These are phyloP conservation scores for Stercorarius parasiticus DNA, from an alignment of 2,113 vertebrate species.

Conservation along the genomic window DNA sequence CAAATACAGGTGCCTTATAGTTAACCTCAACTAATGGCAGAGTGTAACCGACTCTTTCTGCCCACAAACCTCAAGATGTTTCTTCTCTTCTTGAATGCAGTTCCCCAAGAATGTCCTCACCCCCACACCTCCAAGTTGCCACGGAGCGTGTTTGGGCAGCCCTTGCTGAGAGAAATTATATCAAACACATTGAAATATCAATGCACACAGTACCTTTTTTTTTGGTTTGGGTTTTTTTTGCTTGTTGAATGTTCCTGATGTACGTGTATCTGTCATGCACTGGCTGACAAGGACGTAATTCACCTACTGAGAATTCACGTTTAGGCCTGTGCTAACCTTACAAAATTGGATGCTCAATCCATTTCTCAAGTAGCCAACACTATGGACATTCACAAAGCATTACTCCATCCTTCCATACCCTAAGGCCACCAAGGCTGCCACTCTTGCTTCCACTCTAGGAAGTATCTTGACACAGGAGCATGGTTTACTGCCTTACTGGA, in stretches of 20 bases:
- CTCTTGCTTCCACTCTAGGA: not conserved
- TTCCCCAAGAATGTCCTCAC: not conserved
- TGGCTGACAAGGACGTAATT: not conserved
- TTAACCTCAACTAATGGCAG: not conserved
- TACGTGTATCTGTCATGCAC: not conserved
- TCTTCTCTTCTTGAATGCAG: not conserved
- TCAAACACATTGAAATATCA: not conserved
- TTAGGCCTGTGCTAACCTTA: not conserved
- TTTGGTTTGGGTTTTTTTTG: too few species aligned
- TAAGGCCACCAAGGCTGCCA: not conserved
- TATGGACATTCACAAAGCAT: not conserved
- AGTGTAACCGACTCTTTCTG: not conserved
- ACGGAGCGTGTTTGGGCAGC: not conserved
- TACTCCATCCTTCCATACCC: not conserved
- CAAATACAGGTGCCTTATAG: not conserved
- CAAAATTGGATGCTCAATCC: not conserved
- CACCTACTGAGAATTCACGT: not conserved
- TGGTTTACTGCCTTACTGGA: not conserved
- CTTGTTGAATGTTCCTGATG: not conserved
- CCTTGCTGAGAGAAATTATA: not conserved
- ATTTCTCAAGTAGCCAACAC: not conserved
- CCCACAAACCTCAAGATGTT: not conserved
- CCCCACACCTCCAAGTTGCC: not conserved
- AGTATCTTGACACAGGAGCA: not conserved
- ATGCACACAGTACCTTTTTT: not conserved